Evolutionary conservation across 2,888 invertebrate genomes (phyloP), one percentile per base, ranked within the genome.

Genomic region (Pimpla rufipes): DNA sequence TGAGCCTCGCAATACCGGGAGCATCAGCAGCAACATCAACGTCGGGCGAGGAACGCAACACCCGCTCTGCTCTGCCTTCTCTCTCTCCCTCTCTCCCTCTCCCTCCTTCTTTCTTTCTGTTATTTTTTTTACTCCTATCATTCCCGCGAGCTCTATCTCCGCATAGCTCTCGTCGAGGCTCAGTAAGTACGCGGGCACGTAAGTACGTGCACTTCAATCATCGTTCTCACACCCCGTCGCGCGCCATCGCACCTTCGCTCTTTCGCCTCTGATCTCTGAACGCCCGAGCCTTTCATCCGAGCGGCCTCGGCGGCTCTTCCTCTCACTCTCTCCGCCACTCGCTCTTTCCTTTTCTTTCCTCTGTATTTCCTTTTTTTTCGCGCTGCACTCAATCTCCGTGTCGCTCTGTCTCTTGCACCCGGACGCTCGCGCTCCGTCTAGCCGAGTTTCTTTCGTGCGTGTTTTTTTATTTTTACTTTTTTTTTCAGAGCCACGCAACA

Each of bases 161-260:
- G 85, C 83, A 74, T 66, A 84, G 83, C 83, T 83, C 68, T 86
- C 86, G 86, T 86, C 79, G 59, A 59, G 79, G 85, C 86, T 84
- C 87, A 89, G 88, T 89, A 90, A 90, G 88, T 89, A 90, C 88
- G 87, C 86, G 85, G 87, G 74, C 47, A 89, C 88, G 88, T 91
- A 91, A 91, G 91, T 91, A 91, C 82, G 86, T 90, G 91, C 91
- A 91, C 91, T 91, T 91, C 90, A 91, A 91, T 91, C 91, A 91
- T 91, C 90, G 87, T 89, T 90, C 90, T 89, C 89, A 88, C 89
- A 88, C 89, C 87, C 86, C 87, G 87, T 87, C 87, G 89, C 88
- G 87, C 90, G 85, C 89, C 90, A 90, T 91, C 90, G 88, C 89
- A 85, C 89, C 90, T 91, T 87, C 74, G 87, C 85, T 86, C 87